Evolutionary conservation across 2,888 invertebrate genomes (phyloP).

Genomic region (Caenorhabditis drosophilae): DNA sequence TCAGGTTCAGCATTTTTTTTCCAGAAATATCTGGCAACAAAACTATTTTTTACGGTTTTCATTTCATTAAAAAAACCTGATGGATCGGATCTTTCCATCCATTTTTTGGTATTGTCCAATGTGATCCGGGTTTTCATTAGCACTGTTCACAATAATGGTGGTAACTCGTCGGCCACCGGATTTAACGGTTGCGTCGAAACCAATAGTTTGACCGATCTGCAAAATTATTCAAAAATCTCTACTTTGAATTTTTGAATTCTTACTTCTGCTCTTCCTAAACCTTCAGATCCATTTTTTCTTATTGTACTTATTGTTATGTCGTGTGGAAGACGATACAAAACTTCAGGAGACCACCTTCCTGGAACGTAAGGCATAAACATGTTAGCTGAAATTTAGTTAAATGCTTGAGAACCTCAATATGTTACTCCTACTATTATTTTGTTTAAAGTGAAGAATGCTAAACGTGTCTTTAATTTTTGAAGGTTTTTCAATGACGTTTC

Average conservation of each 20-base stretch:
- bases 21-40: constrained; percentile 55
- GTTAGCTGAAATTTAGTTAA: constrained; percentile 13
- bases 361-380: constrained; percentile 37
- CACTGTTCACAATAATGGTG: constrained; percentile 39
- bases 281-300: constrained; percentile 32
- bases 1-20: constrained; percentile 48
- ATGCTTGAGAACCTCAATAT: not conserved
- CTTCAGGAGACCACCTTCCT: constrained; percentile 33
- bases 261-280: constrained; percentile 40
- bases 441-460: constrained; percentile 13
- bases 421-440: constrained; percentile 29
- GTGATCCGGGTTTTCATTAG: constrained; percentile 48
- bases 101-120: constrained; percentile 65
- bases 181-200: constrained; percentile 55
- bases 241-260: not conserved
- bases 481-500: too few species aligned
- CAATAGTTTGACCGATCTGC: constrained; percentile 52
- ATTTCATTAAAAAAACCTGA: constrained; percentile 45
- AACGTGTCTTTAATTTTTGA: not conserved
- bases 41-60: not conserved
- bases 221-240: constrained; percentile 1
- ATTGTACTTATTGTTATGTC: constrained; percentile 40
- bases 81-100: constrained; percentile 61
- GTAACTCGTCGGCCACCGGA: constrained; percentile 59
- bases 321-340: constrained; percentile 32